phyloP scores from a whole-genome alignment of 2,797 vertebrate genomes.

The Smutsia temminckii region DNA sequence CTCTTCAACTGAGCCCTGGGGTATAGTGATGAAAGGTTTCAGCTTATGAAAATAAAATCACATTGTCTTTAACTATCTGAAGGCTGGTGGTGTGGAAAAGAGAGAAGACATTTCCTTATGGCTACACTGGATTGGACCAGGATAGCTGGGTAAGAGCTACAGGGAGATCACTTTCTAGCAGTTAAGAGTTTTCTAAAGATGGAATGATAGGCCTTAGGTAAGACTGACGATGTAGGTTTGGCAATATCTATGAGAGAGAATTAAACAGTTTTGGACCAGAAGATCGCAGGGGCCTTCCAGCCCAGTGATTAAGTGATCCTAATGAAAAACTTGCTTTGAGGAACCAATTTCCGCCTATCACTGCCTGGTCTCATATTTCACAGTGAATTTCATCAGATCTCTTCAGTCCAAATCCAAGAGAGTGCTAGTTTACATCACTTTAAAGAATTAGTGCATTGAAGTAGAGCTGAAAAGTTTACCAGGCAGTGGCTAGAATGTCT shows the following conservation, averaged over 20 bases:
- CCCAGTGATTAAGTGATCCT: not conserved
- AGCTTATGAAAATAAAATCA: slow-evolving; percentile 39
- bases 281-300: not conserved
- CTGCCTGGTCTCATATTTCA: not conserved
- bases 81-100: not conserved
- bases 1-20: not conserved
- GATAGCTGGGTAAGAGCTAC: not conserved
- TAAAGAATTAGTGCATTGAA: not conserved
- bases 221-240: not conserved
- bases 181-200: not conserved
- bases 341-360: not conserved
- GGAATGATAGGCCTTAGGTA: not conserved
- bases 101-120: slow-evolving; percentile 10
- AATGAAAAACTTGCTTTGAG: not conserved
- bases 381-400: slow-evolving; percentile 9
- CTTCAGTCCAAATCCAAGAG: slow-evolving; percentile 9
- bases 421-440: not conserved
- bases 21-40: not conserved
- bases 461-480: not conserved
- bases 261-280: not conserved
- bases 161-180: not conserved
- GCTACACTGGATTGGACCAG: not conserved
- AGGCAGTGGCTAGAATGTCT: not conserved
- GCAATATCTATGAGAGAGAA: not conserved
- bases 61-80: not conserved